Percentiles rank a stretch among this genome's conserved stretches.
These are phyloP conservation scores for Xanthorhoe spadicearia DNA, from an alignment of 2,888 invertebrate genomes.

Conservation along the genomic window DNA sequence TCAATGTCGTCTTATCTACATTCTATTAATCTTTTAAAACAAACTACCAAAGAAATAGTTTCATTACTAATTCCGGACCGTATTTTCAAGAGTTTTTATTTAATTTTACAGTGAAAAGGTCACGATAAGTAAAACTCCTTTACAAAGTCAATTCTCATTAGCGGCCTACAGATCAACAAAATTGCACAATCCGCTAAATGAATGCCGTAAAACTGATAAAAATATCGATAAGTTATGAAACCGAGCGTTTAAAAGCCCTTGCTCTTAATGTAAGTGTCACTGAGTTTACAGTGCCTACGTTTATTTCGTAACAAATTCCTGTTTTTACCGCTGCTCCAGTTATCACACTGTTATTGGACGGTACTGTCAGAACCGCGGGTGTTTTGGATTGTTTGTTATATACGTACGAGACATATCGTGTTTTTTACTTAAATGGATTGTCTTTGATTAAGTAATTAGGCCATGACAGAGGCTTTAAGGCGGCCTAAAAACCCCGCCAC, in stretches of 20 bases:
- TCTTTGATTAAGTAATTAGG: too few relatives aligned
- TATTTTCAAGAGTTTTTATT: too few relatives aligned
- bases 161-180: not conserved
- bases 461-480: too few relatives aligned
- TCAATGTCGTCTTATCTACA: too few relatives aligned
- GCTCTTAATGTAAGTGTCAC: conserved; percentile 52
- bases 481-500: too few relatives aligned
- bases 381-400: not conserved
- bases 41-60: too few relatives aligned
- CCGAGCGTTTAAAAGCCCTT: conserved; percentile 50
- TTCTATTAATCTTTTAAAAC: too few relatives aligned
- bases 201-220: conserved; percentile 7
- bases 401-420: too few relatives aligned
- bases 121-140: too few relatives aligned
- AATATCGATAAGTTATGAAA: conserved; percentile 45
- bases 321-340: conserved; percentile 47
- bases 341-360: conserved; percentile 37
- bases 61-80: too few relatives aligned
- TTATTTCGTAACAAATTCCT: conserved; percentile 54
- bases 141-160: not conserved
- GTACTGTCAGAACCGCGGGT: not conserved
- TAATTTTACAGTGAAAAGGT: too few relatives aligned
- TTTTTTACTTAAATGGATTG: too few relatives aligned
- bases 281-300: conserved; percentile 43
- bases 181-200: not conserved